Conservation (phyloP, 2,797 vertebrate species). For the Notolepis coatsorum region DNA sequence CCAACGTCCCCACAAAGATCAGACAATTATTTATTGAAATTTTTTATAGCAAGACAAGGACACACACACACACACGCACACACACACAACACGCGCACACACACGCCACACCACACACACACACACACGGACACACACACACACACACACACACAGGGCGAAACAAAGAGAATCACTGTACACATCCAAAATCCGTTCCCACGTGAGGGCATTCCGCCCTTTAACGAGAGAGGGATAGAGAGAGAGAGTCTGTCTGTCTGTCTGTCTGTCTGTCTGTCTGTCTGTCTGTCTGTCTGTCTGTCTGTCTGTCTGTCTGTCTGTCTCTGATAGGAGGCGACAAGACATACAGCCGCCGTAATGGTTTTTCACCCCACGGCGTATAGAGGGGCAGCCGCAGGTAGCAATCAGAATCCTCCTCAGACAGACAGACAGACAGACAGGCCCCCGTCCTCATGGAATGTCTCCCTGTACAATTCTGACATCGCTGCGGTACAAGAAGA, state of each 20-base stretch:
- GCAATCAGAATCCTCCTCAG: conserved; percentile 33
- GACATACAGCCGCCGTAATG: no score
- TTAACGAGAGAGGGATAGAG: conserved; percentile 70
- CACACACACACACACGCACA: conserved; percentile 5
- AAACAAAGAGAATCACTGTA: conserved; percentile 69
- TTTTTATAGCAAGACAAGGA: no score
- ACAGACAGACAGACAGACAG: background rate
- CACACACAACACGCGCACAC: conserved; percentile 18
- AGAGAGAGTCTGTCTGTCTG: no score
- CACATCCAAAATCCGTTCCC: conserved; percentile 57
- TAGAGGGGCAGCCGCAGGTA: no score
- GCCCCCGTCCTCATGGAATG: background rate
- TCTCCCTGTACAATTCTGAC: conserved; percentile 53
- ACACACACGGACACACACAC: background rate
- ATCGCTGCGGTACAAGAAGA: conserved; percentile 35
- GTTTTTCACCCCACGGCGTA: no score
- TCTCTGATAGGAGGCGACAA: no score
- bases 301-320: no score
- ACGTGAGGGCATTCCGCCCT: conserved; percentile 70
- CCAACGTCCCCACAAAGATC: no score
- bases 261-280: no score
- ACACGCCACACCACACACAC: conserved; percentile 32
- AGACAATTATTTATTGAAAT: no score
- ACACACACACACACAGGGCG: background rate
- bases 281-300: no score